phyloP scores from a whole-genome alignment of 1,140 invertebrate species.

The Drosophila teissieri region DNA sequence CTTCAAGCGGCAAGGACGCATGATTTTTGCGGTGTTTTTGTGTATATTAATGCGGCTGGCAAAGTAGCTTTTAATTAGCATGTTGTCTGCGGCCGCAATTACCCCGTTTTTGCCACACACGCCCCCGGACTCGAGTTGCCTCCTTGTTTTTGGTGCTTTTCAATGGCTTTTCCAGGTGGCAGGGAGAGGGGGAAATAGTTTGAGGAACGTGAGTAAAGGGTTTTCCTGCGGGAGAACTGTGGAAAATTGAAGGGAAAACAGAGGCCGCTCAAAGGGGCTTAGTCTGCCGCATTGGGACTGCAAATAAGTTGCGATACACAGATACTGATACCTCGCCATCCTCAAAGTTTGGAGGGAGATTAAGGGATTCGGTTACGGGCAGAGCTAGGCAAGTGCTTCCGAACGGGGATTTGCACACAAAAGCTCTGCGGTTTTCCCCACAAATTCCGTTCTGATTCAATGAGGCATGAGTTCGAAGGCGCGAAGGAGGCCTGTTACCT shows the following conservation, averaged over 20 bases:
- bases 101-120: slow-evolving; percentile 12
- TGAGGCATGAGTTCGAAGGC: slow-evolving; percentile 2
- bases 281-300: slow-evolving; percentile 12
- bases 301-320: slow-evolving; percentile 29
- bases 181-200: slow-evolving; percentile 16
- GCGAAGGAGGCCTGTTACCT: neutral
- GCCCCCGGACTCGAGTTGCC: neutral
- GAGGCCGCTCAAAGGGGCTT: slow-evolving; percentile 24
- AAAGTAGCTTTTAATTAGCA: slow-evolving; percentile 82
- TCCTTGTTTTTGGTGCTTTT: slow-evolving; percentile 54
- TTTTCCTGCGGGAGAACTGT: slow-evolving; percentile 1
- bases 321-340: neutral
- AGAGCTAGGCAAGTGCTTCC: neutral
- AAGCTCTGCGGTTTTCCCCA: slow-evolving; percentile 6
- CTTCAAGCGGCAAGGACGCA: slow-evolving; percentile 23
- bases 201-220: slow-evolving; percentile 15
- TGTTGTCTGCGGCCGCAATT: slow-evolving; percentile 71
- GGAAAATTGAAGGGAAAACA: neutral
- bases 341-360: slow-evolving; percentile 24
- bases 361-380: slow-evolving; percentile 9
- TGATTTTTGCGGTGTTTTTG: slow-evolving; percentile 72
- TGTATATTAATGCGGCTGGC: slow-evolving; percentile 79
- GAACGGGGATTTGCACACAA: slow-evolving; percentile 9
- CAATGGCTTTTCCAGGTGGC: slow-evolving; percentile 62
- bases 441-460: neutral